phyloP scores from a whole-genome alignment of 2,888 invertebrate genomes.

The Drosophila rubida region DNA sequence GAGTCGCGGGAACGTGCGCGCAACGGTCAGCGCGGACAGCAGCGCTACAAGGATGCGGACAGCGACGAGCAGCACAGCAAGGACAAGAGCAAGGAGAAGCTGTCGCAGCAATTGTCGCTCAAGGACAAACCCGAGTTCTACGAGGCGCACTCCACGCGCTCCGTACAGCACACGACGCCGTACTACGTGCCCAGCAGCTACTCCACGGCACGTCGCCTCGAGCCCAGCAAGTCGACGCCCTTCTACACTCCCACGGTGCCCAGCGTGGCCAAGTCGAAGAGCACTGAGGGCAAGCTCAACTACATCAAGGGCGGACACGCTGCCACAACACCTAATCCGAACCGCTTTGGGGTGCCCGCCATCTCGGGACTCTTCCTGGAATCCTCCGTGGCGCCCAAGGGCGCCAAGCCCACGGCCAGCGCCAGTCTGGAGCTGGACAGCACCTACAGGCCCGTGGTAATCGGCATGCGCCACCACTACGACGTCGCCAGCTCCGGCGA shows the following conservation, averaged over 20 bases:
- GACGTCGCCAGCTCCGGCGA: conserved; percentile 69
- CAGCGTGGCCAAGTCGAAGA: conserved; percentile 73
- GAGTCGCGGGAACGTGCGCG: conserved; percentile 71
- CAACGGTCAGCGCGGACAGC: conserved; percentile 74
- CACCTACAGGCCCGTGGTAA: conserved; percentile 73
- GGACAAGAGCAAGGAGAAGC: conserved; percentile 62
- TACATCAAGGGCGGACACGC: conserved; percentile 68
- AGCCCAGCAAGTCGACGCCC: conserved; percentile 83
- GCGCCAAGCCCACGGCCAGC: conserved; percentile 56
- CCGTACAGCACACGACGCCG: conserved; percentile 71
- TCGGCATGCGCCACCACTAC: conserved; percentile 77
- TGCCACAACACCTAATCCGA: conserved; percentile 74
- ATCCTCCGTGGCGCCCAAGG: conserved; percentile 54
- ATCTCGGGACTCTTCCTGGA: conserved; percentile 62
- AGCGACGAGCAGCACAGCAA: conserved; percentile 55
- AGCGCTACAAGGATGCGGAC: conserved; percentile 72
- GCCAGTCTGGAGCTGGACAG: conserved; percentile 54
- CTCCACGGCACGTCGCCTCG: conserved; percentile 82
- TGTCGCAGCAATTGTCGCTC: neutral
- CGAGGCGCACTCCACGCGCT: conserved; percentile 57
- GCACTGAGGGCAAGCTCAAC: conserved; percentile 74
- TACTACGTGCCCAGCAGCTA: conserved; percentile 75
- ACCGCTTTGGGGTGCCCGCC: conserved; percentile 66
- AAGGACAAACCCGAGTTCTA: conserved; percentile 63
- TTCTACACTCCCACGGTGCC: conserved; percentile 85